These are phyloP conservation scores for Abrostola tripartita DNA, from an alignment of 2,888 invertebrate species.

Conservation along the genomic window DNA sequence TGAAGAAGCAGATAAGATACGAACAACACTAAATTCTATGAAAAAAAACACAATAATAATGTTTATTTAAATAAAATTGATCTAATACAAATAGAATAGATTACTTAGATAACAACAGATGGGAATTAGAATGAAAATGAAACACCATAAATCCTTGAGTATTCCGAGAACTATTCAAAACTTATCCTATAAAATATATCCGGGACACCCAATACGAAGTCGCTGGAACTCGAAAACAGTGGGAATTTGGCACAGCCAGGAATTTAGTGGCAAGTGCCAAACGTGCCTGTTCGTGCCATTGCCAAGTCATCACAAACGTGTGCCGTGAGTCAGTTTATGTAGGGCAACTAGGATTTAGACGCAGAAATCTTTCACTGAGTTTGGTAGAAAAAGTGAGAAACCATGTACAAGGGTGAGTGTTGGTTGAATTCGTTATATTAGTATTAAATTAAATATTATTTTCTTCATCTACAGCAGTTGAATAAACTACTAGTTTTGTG, in stretches of 20 bases:
- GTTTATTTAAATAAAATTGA: slow-evolving; percentile 2
- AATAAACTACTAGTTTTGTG: too few relatives aligned
- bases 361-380: slow-evolving; percentile 8
- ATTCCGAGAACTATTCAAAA: slow-evolving; percentile 52
- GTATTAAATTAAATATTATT: too few relatives aligned
- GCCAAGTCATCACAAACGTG: slow-evolving; percentile 64
- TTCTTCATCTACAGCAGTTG: too few relatives aligned
- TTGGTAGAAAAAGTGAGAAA: neutral
- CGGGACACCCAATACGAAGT: slow-evolving; percentile 45
- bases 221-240: slow-evolving; percentile 60
- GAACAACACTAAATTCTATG: too few relatives aligned
- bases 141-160: slow-evolving; percentile 37
- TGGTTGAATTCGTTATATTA: too few relatives aligned
- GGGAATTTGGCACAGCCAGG: slow-evolving; percentile 60
- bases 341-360: slow-evolving; percentile 28
- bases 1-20: too few relatives aligned
- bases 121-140: slow-evolving; percentile 39
- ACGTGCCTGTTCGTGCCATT: slow-evolving; percentile 51
- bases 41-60: too few relatives aligned
- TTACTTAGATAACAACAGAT: slow-evolving; percentile 22
- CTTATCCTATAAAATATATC: slow-evolving; percentile 64
- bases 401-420: neutral
- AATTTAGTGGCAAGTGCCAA: slow-evolving; percentile 56
- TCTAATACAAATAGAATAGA: slow-evolving; percentile 17
- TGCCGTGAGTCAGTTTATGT: slow-evolving; percentile 32